phyloP scores from a whole-genome alignment of 2,888 invertebrate species.

The Acrocyrtus sp. region DNA sequence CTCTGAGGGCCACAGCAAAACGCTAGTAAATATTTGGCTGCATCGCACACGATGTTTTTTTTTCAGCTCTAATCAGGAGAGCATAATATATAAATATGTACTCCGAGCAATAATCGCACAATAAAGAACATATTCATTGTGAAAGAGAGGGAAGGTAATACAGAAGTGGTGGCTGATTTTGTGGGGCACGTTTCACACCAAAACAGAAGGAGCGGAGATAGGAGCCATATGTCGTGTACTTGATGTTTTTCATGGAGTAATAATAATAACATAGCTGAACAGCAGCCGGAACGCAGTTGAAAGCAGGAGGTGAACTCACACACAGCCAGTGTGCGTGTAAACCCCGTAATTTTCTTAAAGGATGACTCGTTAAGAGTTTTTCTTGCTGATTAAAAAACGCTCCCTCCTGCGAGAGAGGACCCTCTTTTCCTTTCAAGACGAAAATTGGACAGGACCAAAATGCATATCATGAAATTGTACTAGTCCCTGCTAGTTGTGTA shows the following conservation, averaged over 20 bases:
- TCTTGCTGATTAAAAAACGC: slow-evolving; percentile 48
- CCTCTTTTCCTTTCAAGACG: slow-evolving; percentile 10
- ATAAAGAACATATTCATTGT: too few species aligned
- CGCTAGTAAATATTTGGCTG: too few species aligned
- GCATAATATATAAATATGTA: too few species aligned
- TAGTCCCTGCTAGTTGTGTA: too few species aligned
- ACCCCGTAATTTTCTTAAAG: slow-evolving; percentile 51
- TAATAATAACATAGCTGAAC: not conserved
- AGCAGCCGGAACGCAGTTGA: not conserved
- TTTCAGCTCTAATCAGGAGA: too few species aligned
- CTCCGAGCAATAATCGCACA: too few species aligned
- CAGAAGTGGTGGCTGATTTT: slow-evolving; percentile 21
- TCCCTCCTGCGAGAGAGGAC: slow-evolving; percentile 25
- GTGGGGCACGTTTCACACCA: slow-evolving; percentile 45
- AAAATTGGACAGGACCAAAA: too few species aligned
- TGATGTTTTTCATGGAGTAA: slow-evolving; percentile 23
- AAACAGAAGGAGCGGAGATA: slow-evolving; percentile 2
- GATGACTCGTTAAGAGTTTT: slow-evolving; percentile 46
- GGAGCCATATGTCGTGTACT: slow-evolving; percentile 36
- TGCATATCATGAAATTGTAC: too few species aligned
- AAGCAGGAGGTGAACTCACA: slow-evolving; percentile 25
- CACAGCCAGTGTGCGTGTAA: slow-evolving; percentile 46
- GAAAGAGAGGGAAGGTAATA: slow-evolving; percentile 27
- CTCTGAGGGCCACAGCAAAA: too few species aligned
- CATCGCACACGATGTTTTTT: too few species aligned